These are phyloP conservation scores for Entomobrya proxima DNA, from an alignment of 2,888 invertebrate genomes.

Conservation along the genomic window DNA sequence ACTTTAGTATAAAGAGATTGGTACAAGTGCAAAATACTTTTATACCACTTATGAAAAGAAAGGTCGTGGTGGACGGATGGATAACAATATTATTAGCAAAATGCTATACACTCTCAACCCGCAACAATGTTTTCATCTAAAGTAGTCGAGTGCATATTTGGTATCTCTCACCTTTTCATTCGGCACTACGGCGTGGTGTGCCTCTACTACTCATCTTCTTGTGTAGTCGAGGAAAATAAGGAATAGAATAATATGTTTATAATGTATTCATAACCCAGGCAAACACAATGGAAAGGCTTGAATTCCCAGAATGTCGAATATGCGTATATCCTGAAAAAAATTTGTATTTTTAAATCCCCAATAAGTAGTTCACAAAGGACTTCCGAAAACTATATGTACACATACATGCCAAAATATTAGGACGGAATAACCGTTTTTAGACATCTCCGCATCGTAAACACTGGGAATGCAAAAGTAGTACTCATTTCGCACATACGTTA, in stretches of 20 bases:
- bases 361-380: no score
- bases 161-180: conserved; percentile 36
- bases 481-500: no score
- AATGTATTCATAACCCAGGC: conserved; percentile 42
- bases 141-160: conserved; percentile 37
- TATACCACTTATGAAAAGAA: conserved; percentile 5
- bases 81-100: conserved; percentile 19
- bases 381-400: no score
- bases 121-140: background rate
- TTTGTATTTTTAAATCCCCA: no score
- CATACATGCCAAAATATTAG: no score
- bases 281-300: no score
- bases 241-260: conserved; percentile 3
- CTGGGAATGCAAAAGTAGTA: no score
- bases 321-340: no score
- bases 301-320: no score
- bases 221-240: background rate
- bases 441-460: no score
- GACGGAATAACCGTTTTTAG: no score
- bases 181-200: background rate
- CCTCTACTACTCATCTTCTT: background rate
- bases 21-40: background rate
- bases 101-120: background rate
- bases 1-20: conserved; percentile 14
- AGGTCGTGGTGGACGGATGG: conserved; percentile 46